phyloP scores from a whole-genome alignment of 2,797 vertebrate species.

The Sebastes melanostomus region DNA sequence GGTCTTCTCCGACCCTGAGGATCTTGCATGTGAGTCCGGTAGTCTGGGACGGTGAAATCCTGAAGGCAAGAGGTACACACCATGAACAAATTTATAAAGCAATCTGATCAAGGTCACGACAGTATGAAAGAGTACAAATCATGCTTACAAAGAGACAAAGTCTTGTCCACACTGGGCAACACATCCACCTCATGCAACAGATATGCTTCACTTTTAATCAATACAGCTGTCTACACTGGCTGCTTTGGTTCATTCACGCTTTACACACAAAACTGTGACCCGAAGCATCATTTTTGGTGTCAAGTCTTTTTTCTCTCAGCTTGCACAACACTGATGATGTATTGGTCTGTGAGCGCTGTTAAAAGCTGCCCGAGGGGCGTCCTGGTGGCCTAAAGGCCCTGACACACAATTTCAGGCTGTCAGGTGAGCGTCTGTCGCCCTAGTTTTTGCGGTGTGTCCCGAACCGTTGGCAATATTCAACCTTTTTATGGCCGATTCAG shows the following conservation, averaged over 20 bases:
- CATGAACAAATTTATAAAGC: not conserved
- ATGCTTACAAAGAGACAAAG: not conserved
- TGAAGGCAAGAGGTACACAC: slow-evolving; percentile 58
- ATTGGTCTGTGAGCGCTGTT: not conserved
- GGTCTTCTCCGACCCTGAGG: slow-evolving; percentile 92
- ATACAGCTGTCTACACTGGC: not conserved
- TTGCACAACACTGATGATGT: not conserved
- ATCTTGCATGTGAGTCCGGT: slow-evolving; percentile 91
- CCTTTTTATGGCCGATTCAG: no score
- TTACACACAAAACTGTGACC: not conserved
- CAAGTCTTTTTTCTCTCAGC: not conserved
- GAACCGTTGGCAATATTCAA: no score
- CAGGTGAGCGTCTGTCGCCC: no score
- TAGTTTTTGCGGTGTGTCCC: no score
- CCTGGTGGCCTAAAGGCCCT: not conserved
- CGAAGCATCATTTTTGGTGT: not conserved
- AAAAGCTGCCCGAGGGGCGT: not conserved
- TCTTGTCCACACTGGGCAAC: not conserved
- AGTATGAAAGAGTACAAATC: not conserved
- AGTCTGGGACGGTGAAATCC: slow-evolving; percentile 95
- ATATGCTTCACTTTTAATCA: not conserved
- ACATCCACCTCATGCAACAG: not conserved
- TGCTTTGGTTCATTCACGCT: not conserved
- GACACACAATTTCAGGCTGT: not conserved
- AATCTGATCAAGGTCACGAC: not conserved